Conservation (phyloP, 1,140 invertebrate species). For the Drosophila elegans region DNA sequence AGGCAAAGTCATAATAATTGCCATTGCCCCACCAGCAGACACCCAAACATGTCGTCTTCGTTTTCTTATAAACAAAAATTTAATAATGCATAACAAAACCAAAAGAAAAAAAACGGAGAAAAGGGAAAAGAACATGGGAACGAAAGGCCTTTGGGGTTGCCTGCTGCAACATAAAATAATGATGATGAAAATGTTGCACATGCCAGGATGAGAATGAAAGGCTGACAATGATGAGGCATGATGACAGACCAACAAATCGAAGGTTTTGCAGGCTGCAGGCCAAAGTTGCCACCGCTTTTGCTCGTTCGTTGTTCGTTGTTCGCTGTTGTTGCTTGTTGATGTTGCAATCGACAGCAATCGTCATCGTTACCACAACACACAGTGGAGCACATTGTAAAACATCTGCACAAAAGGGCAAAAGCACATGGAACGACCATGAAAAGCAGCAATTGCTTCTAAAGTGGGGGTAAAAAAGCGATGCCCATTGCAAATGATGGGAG, state of each 20-base stretch:
- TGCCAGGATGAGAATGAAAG: constrained; percentile 56
- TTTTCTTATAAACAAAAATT: constrained; percentile 77
- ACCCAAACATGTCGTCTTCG: constrained; percentile 58
- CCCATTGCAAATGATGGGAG: constrained; percentile 62
- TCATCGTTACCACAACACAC: constrained; percentile 77
- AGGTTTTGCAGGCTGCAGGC: constrained; percentile 66
- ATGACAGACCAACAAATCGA: constrained; percentile 83
- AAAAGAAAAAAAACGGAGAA: constrained; percentile 22
- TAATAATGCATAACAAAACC: constrained; percentile 69
- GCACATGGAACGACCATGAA: constrained; percentile 25
- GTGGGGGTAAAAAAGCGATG: constrained; percentile 56
- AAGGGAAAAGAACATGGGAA: constrained; percentile 20
- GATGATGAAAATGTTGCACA: constrained; percentile 82
- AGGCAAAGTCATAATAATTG: constrained; percentile 35
- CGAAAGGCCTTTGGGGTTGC: constrained; percentile 51
- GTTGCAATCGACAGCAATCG: constrained; percentile 62
- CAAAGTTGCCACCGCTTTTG: constrained; percentile 75
- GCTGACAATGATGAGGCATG: constrained; percentile 81
- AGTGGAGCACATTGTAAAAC: constrained; percentile 78
- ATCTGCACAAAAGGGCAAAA: constrained; percentile 74
- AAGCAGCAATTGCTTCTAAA: constrained; percentile 48
- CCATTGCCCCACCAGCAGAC: constrained; percentile 13
- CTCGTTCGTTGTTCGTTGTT: constrained; percentile 18
- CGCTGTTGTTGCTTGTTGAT: constrained; percentile 29
- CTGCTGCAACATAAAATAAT: constrained; percentile 77